Conservation (phyloP, 2,113 vertebrate species). For the Tringa solitaria region DNA sequence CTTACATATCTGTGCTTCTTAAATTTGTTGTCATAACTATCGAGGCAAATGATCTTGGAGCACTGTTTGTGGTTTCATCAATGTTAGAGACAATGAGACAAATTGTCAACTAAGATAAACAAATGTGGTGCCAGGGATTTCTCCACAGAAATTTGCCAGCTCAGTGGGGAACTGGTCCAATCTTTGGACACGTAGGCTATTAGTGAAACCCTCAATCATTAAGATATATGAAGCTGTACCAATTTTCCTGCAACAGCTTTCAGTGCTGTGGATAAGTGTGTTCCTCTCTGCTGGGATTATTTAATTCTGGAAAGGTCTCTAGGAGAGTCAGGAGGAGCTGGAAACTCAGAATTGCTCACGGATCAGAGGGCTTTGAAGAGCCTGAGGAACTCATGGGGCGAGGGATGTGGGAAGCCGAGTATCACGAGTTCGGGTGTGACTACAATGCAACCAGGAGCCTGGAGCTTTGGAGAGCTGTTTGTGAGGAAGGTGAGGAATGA, state of each 20-base stretch:
- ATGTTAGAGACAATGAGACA: conserved; percentile 49
- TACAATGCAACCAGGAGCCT: neutral
- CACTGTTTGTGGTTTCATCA: conserved; percentile 44
- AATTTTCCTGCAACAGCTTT: neutral
- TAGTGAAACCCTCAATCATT: neutral
- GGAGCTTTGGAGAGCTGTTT: neutral
- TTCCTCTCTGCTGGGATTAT: neutral
- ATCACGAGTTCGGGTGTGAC: neutral
- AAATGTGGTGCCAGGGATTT: conserved; percentile 34
- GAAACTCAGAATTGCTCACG: neutral
- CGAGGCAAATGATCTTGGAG: conserved; percentile 15
- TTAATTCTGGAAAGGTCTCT: neutral
- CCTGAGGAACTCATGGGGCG: neutral
- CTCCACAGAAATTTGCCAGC: neutral
- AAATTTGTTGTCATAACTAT: conserved; percentile 46
- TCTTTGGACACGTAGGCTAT: neutral
- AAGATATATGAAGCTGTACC: neutral
- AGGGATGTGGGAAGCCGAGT: neutral
- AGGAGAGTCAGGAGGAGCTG: neutral
- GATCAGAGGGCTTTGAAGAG: neutral
- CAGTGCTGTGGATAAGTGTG: neutral
- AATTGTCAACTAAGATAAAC: conserved; percentile 43
- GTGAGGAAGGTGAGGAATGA: neutral
- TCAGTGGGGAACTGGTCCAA: neutral
- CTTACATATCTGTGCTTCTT: neutral